Evolutionary conservation across 2,797 vertebrate species (phyloP), one percentile per base, ranked within the genome.

Genomic region (Sphaeramia orbicularis): DNA sequence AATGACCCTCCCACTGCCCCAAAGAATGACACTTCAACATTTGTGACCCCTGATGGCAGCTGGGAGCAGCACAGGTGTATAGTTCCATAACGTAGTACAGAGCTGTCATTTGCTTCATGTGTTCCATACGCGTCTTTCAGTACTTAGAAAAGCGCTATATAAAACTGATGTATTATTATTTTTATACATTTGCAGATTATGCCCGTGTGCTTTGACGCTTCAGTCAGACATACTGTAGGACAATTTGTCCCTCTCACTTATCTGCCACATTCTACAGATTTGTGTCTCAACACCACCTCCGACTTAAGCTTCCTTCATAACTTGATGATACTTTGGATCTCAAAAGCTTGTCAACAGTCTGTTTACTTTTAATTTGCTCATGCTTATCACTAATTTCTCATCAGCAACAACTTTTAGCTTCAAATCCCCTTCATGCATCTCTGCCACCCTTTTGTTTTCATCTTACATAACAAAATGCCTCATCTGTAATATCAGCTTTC

Each of bases 1-100:
- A 61, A 9, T 52, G 52, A 18, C 16, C 15, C 12, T 2, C 12
- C 2, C 13, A n/a, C 74, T 16, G 10, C 43, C 37, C 40, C 72
- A 41, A 61, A 19, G 13, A 71, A 79, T 15, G 69, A 80, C 38
- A 69, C 65, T 2, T 36, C 71, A 43, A 53, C 74, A 32, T 86
- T 74, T 47, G 63, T 72, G 56, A 80, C 35, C 38, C 32, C 77
- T 43, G 71, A 77, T 61, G 74, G 78, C 19, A 55, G 51, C 32
- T 37, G 49, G 8, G 12, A 38, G 58, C 65, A 69, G 21, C 71
- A 83, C 21, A 77, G 64, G 77, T 81, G 51, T 44, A 51, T 6
- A 13, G 2, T 13, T 45, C 51, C 10, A 13, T 53, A 36, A 48
- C 0, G 4, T 55, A 36, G 16, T 43, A 10, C 30, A 10, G 14